These are phyloP conservation scores for Drosophila takahashii DNA, from an alignment of 1,140 invertebrate species.

Conservation along the genomic window DNA sequence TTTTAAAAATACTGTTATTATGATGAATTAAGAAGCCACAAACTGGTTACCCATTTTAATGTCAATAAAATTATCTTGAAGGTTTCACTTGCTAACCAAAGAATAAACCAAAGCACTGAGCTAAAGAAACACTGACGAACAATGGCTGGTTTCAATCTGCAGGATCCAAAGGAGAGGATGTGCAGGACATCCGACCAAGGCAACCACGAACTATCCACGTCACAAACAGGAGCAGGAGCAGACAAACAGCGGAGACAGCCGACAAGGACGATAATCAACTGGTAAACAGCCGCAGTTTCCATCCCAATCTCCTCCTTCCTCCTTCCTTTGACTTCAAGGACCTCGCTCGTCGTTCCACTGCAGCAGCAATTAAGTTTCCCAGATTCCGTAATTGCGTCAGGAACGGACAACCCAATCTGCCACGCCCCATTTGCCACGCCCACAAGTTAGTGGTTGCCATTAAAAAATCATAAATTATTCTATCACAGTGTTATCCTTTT, in stretches of 20 bases:
- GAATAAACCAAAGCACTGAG: background rate
- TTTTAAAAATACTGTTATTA: too few relatives aligned
- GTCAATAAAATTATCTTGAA: too few relatives aligned
- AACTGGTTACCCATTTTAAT: too few relatives aligned
- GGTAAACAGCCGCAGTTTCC: slow-evolving; percentile 26
- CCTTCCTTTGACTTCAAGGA: slow-evolving; percentile 1
- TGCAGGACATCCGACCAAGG: slow-evolving; percentile 8
- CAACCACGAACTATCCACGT: slow-evolving; percentile 26
- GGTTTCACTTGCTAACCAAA: background rate
- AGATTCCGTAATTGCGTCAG: slow-evolving; percentile 35
- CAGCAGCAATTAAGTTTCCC: slow-evolving; percentile 35
- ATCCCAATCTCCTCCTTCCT: background rate
- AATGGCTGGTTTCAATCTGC: background rate
- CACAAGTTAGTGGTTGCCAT: slow-evolving; percentile 23
- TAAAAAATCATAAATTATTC: slow-evolving; percentile 44
- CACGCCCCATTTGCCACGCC: slow-evolving; percentile 31
- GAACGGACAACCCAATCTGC: slow-evolving; percentile 25
- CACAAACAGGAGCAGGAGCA: slow-evolving; percentile 25
- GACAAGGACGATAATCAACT: slow-evolving; percentile 35
- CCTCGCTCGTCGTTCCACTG: slow-evolving; percentile 1
- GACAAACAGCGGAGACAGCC: slow-evolving; percentile 8
- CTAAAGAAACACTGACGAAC: background rate
- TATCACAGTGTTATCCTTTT: slow-evolving; percentile 1
- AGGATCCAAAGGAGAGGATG: background rate
- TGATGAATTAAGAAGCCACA: too few relatives aligned